These are phyloP conservation scores for Vollenhovia emeryi DNA, from an alignment of 1,140 invertebrate genomes.

Conservation along the genomic window DNA sequence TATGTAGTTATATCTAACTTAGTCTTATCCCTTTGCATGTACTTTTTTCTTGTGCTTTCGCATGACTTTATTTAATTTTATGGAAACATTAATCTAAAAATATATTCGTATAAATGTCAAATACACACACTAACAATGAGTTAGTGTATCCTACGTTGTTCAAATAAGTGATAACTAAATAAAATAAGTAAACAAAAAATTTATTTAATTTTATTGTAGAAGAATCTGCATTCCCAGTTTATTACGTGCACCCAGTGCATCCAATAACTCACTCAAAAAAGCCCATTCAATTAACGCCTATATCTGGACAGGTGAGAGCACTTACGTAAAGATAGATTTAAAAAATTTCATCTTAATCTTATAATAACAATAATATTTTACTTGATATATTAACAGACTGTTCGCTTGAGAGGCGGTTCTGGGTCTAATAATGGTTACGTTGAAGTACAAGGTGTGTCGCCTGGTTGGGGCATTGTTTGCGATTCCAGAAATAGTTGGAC, in stretches of 20 bases:
- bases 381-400: slow-evolving; percentile 73
- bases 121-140: neutral
- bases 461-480: slow-evolving; percentile 86
- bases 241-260: slow-evolving; percentile 77
- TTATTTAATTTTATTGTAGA: slow-evolving; percentile 71
- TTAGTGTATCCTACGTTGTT: neutral
- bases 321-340: neutral
- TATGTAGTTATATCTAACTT: neutral
- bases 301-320: slow-evolving; percentile 80
- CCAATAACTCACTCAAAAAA: slow-evolving; percentile 70
- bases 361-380: slow-evolving; percentile 5
- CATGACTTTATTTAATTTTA: slow-evolving; percentile 17
- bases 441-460: slow-evolving; percentile 83
- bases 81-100: neutral
- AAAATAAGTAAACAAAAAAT: neutral
- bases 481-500: slow-evolving; percentile 85
- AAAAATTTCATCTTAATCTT: slow-evolving; percentile 18
- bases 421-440: slow-evolving; percentile 86
- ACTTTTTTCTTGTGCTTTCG: neutral
- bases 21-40: neutral
- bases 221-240: slow-evolving; percentile 79
- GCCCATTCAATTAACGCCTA: slow-evolving; percentile 69
- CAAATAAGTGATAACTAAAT: neutral
- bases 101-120: neutral
- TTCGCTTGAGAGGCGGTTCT: slow-evolving; percentile 85